Conservation (phyloP, 2,113 vertebrate genomes). For the Cynoglossus semilaevis region DNA sequence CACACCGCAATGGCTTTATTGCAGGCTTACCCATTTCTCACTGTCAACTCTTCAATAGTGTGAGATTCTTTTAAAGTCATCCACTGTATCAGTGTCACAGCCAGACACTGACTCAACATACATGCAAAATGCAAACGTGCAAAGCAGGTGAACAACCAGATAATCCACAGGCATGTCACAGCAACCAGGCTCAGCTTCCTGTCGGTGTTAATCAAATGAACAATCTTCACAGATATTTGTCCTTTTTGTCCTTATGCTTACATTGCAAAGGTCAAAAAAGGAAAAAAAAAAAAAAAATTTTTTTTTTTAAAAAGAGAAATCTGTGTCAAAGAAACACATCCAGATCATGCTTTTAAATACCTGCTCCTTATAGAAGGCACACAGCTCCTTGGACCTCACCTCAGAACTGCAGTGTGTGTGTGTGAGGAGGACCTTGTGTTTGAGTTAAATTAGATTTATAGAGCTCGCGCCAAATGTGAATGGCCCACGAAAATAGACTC, state of each 20-base stretch:
- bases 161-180: constrained; percentile 52
- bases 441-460: constrained; percentile 65
- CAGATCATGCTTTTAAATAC: neutral
- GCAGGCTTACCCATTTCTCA: neutral
- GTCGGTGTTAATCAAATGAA: constrained; percentile 5
- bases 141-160: constrained; percentile 42
- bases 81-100: neutral
- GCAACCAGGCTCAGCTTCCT: constrained; percentile 9
- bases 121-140: too few species aligned
- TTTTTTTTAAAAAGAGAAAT: neutral
- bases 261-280: too few species aligned
- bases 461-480: constrained; percentile 49
- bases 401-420: constrained; percentile 36
- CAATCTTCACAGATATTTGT: too few species aligned
- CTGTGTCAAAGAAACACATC: neutral
- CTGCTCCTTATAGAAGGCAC: constrained; percentile 24
- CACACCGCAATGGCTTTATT: too few species aligned
- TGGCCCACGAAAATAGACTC: constrained; percentile 65
- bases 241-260: too few species aligned
- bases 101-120: too few species aligned
- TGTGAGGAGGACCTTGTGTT: constrained; percentile 33
- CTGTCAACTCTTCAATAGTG: neutral
- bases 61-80: too few species aligned
- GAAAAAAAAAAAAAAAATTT: too few species aligned
- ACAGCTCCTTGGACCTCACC: constrained; percentile 32